A percentile compares a stretch with the other conserved stretches of the same genome.
Conservation (phyloP, 2,113 vertebrate species). For the Mohoua ochrocephala region DNA sequence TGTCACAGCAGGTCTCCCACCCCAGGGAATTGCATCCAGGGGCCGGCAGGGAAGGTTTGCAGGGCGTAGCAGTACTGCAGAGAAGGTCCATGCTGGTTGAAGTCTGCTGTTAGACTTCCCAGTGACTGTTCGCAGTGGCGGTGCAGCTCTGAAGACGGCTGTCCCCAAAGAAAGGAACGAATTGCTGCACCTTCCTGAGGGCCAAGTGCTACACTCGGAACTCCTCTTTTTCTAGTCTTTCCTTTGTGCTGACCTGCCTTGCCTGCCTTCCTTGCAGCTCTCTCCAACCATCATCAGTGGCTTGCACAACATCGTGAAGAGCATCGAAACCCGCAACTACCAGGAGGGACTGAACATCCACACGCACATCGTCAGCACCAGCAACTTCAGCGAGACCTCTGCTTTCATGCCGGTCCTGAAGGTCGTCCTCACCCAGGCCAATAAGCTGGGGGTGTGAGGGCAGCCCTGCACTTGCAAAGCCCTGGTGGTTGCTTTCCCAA, state of each 20-base stretch:
- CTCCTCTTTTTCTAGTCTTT: not conserved
- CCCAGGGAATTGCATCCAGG: not conserved
- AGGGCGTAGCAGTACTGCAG: not conserved
- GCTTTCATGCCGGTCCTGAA: constrained; percentile 99
- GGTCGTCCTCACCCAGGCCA: constrained; percentile 94
- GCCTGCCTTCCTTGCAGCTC: constrained; percentile 75
- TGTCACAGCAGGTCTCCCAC: not conserved
- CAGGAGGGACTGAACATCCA: constrained; percentile 88
- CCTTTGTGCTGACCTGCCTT: not conserved
- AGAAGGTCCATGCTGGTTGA: not conserved
- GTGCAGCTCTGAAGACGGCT: not conserved
- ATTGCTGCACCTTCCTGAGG: not conserved
- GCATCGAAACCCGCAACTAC: constrained; percentile 86
- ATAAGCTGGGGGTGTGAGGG: constrained; percentile 85
- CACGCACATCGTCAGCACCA: constrained; percentile 94
- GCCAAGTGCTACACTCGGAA: not conserved
- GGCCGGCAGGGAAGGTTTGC: not conserved
- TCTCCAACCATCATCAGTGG: constrained; percentile 88
- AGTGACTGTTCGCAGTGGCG: not conserved
- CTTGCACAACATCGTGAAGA: constrained; percentile 89
- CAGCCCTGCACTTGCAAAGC: not conserved
- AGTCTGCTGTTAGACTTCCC: not conserved
- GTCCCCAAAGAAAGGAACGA: not conserved
- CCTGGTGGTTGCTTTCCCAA: constrained; percentile 45
- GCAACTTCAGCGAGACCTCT: constrained; percentile 98